Conservation (phyloP, 2,797 vertebrate species). For the Enteromius treurensis region DNA sequence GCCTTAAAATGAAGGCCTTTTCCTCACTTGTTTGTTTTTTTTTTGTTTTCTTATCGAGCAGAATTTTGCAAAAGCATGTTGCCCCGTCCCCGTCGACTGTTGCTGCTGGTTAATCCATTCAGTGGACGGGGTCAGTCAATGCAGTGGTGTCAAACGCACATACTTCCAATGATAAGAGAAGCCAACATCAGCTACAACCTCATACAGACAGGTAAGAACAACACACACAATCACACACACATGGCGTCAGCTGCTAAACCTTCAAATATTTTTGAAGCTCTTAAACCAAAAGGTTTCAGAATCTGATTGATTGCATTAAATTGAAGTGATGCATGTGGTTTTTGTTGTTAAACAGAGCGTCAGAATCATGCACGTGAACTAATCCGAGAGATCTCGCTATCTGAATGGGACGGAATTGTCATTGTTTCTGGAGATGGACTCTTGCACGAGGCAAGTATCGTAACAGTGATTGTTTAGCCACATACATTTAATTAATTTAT, state of each 20-base stretch:
- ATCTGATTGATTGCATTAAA: constrained; percentile 2
- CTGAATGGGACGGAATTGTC: constrained; percentile 91
- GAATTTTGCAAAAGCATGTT: constrained; percentile 85
- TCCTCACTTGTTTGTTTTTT: neutral
- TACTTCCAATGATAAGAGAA: constrained; percentile 91
- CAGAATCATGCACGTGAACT: constrained; percentile 90
- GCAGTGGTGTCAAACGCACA: constrained; percentile 89
- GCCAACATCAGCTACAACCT: constrained; percentile 94
- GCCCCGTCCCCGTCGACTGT: constrained; percentile 84
- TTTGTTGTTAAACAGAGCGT: constrained; percentile 74
- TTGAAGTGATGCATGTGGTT: neutral
- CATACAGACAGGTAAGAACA: constrained; percentile 86
- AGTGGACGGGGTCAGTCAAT: constrained; percentile 89
- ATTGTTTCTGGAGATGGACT: constrained; percentile 91
- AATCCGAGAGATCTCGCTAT: constrained; percentile 83
- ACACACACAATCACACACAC: neutral
- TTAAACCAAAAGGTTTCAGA: neutral
- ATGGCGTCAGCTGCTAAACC: neutral
- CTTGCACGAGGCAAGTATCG: constrained; percentile 83
- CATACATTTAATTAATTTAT: neutral
- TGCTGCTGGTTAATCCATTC: constrained; percentile 91
- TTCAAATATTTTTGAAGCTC: neutral
- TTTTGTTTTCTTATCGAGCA: constrained; percentile 58
- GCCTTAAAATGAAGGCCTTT: neutral
- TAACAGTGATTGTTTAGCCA: neutral